A percentile compares a stretch with the other conserved stretches of the same genome.
Evolutionary conservation across 1,140 invertebrate species (phyloP).

Genomic region (Zaprionus camerounensis): DNA sequence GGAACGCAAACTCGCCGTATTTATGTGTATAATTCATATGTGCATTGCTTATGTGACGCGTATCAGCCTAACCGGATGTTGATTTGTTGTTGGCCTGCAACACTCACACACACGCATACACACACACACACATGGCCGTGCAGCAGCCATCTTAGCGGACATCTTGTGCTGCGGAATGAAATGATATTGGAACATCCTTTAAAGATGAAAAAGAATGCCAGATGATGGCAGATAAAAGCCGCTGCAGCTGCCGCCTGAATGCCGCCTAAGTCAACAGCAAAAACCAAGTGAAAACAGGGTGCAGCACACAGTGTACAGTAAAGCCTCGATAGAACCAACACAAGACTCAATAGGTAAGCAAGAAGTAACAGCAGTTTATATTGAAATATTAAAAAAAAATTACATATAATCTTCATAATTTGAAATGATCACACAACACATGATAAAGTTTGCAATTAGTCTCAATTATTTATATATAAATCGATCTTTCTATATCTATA

Average conservation of each 20-base stretch:
- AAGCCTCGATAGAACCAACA: not conserved
- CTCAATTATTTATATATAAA: not conserved
- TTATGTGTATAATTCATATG: constrained; percentile 54
- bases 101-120: constrained; percentile 7
- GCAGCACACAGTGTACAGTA: not conserved
- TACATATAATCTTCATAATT: not conserved
- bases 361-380: not conserved
- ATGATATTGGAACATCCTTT: constrained; percentile 22
- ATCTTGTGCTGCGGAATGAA: constrained; percentile 1
- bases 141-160: constrained; percentile 21
- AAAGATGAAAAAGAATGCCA: constrained; percentile 44
- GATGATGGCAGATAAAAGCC: constrained; percentile 37
- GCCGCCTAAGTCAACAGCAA: not conserved
- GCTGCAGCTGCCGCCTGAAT: constrained; percentile 27
- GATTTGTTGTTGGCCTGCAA: constrained; percentile 44
- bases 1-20: not conserved
- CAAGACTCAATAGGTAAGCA: not conserved
- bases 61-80: constrained; percentile 54
- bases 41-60: constrained; percentile 37
- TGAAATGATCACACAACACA: not conserved
- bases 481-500: too few relatives aligned
- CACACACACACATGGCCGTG: not conserved
- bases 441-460: too few relatives aligned
- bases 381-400: not conserved
- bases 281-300: not conserved